Base-by-base conservation (phyloP, 2,113 vertebrate genomes). In the Typhlomys cinereus region DNA sequence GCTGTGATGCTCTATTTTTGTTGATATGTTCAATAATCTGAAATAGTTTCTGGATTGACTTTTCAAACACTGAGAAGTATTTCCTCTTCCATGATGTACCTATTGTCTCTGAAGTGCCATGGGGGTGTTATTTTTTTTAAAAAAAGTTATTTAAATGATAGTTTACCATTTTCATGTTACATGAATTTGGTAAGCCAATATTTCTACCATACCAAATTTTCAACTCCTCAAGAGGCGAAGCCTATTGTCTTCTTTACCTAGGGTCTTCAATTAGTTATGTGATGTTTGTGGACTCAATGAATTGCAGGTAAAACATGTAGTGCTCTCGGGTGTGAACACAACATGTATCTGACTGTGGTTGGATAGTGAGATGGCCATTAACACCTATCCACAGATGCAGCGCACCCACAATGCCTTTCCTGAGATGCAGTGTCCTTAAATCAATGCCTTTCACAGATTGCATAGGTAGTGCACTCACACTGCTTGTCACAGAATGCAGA, bases 11-110 rank as follows among this genome's bases (percentile, higher is more conserved):
- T 94, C 74, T 88, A 6, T 90, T 84, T 91, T 89, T 14, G 83
- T 25, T 76, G 59, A 41, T 78, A 18, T 50, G 7, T 78, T 90
- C 69, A 92, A 64, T 84, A 75, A 90, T 64, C 59, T 89, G 59
- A 6, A 76, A 44, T 86, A 34, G 83, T 86, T 75, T 81, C 54
- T 44, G 18, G 20, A 80, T 4, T 86, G 29, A 74, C 82, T 94
- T 88, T 95, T 88, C 31, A 81, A 91, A 71, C 79, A 21, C n/a
- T 80, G 21, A 75, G 25, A 75, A 67, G 64, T 29, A 21, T 18
- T 85, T 2, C 59, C 39, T 80, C 0, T 85, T 93, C 78, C 31
- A 50, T 59, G 76, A 27, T 25, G 27, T 66, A 70, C 27, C 25
- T 76, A 3, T 67, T 88, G 66, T 10, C 44, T 93, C 61, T 90